Conservation (phyloP, 2,888 invertebrate species). For the Drosophila algonquin region DNA sequence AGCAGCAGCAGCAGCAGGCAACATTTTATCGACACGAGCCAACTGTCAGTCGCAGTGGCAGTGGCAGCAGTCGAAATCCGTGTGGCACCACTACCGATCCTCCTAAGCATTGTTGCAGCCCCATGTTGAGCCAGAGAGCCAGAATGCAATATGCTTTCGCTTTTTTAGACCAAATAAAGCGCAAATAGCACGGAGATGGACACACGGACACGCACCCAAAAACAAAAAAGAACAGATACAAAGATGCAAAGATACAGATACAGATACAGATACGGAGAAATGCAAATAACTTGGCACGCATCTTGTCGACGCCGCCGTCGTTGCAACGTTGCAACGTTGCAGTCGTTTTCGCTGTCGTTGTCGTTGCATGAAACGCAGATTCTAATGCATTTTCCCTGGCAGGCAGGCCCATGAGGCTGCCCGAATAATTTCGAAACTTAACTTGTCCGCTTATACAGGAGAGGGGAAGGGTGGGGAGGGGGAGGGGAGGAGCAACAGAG, state of each 20-base stretch:
- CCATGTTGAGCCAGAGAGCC: constrained; percentile 60
- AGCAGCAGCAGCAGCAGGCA: constrained; percentile 30
- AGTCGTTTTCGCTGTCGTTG: constrained; percentile 38
- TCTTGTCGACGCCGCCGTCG: constrained; percentile 40
- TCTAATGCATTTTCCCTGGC: constrained; percentile 69
- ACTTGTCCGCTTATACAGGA: constrained; percentile 44
- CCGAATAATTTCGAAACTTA: constrained; percentile 56
- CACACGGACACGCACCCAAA: constrained; percentile 57
- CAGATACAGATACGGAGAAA: constrained; percentile 44
- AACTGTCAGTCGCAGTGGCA: constrained; percentile 62
- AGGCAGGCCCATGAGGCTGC: constrained; percentile 4
- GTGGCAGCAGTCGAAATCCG: constrained; percentile 29
- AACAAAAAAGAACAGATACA: neutral
- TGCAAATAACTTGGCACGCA: constrained; percentile 78
- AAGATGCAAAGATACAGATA: neutral
- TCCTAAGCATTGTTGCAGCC: constrained; percentile 72
- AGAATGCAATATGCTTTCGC: constrained; percentile 44
- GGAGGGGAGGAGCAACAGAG: neutral
- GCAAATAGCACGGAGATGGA: constrained; percentile 61
- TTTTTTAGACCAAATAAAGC: constrained; percentile 78
- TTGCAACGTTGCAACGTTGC: constrained; percentile 11
- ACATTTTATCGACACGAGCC: constrained; percentile 78
- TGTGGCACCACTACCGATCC: constrained; percentile 52
- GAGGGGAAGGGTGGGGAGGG: neutral
- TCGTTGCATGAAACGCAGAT: constrained; percentile 69